A percentile compares a stretch with the other conserved stretches of the same genome.
phyloP scores from a whole-genome alignment of 2,888 invertebrate species.

The Xanthia icteritia region DNA sequence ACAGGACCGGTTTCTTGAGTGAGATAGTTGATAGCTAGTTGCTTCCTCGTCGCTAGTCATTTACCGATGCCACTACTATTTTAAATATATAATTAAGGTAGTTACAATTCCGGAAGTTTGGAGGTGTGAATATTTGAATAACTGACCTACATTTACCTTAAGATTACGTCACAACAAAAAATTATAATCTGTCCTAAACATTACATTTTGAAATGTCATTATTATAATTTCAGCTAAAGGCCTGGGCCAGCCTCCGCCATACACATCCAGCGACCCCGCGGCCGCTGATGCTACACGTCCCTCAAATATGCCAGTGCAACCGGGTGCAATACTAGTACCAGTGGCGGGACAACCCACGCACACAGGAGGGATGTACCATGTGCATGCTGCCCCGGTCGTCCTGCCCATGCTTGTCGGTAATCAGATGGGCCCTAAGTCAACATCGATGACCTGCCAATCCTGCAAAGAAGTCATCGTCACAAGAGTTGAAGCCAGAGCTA shows the following conservation, averaged over 20 bases:
- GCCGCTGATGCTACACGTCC: not conserved
- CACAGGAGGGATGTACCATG: slow-evolving; percentile 19
- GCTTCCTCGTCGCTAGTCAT: no score
- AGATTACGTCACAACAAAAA: not conserved
- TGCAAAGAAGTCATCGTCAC: slow-evolving; percentile 33
- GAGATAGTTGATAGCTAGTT: no score
- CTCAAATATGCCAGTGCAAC: not conserved
- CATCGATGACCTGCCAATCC: slow-evolving; percentile 8
- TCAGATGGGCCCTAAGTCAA: slow-evolving; percentile 26
- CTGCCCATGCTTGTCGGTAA: slow-evolving; percentile 33
- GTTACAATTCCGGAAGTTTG: not conserved
- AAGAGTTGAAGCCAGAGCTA: slow-evolving; percentile 22
- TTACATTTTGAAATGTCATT: not conserved
- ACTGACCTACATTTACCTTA: not conserved
- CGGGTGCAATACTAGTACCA: slow-evolving; percentile 2
- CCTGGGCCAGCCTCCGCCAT: slow-evolving; percentile 68
- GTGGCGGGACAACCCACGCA: slow-evolving; percentile 4
- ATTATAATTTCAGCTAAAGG: slow-evolving; percentile 42
- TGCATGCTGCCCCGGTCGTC: slow-evolving; percentile 14
- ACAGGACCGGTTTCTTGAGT: no score
- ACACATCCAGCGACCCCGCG: slow-evolving; percentile 24
- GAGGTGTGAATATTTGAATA: not conserved
- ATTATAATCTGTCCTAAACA: not conserved
- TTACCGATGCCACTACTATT: no score
- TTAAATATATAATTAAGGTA: not conserved